Base-by-base conservation (phyloP, 30 jellyfish, hydroid and myxozoan genomes). In the Aurelia coerulea region DNA sequence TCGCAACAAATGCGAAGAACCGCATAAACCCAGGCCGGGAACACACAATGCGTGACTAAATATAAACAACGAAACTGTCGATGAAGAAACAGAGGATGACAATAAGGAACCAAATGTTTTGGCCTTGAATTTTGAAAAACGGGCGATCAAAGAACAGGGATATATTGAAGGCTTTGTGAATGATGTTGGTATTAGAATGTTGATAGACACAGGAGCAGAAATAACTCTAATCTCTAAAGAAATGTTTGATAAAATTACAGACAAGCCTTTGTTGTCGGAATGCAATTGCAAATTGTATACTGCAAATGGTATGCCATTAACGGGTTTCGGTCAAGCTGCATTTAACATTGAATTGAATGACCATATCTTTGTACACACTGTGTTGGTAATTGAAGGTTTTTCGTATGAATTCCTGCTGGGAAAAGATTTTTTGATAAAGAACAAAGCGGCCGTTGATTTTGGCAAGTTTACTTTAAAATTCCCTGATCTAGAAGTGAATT, bases 371-470 rank as follows among this genome's bases (percentile, higher is more conserved):
- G 49, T 31, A 71, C 64, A 71, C 29, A 71, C 64, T 34, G 81
- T 71, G 39, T 15, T 35, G 7, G 64, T 71, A n/a, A 33, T 35
- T 42, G 64, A 71, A 34, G 54, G 49, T 58, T 71, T 42, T 71
- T 71, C 42, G 39, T 71, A 71, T 35, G 85, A 49, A 18, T 74
- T 74, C 41, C 29, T 74, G 16, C 85, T 74, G 13, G 85, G 85
- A 23, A 74, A 56, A 31, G 85, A 74, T 60, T 74, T 74, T 74
- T 69, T 74, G 33, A 52, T 56, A 41, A 70, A 42, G 32, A 41
- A 33, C 37, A 71, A 71, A 10, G 62, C 81, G 5, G n/a, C 81
- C 9, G 49, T 50, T 16, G 29, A 46, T 46, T 46, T 46, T 46
- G 56, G 56, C 56, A 46, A 46, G 14, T 46, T 46, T 46, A 9